phyloP scores from a whole-genome alignment of 2,888 invertebrate species.

The Ametastegia equiseti region DNA sequence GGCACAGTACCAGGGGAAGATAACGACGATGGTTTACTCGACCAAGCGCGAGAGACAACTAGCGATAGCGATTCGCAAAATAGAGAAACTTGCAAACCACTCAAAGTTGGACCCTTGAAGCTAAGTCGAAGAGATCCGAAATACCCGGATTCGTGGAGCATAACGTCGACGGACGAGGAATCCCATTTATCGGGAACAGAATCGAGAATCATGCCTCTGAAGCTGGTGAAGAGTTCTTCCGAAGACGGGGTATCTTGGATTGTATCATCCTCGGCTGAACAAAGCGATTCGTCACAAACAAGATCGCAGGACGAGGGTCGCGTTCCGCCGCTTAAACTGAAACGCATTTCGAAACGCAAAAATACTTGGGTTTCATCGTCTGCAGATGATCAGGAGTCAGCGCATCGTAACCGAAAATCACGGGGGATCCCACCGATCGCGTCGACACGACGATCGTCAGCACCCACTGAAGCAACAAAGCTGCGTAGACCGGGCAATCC shows the following conservation, averaged over 20 bases:
- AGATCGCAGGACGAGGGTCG: background rate
- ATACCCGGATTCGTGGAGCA: background rate
- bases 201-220: background rate
- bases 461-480: background rate
- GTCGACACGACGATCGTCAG: background rate
- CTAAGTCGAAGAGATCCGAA: background rate
- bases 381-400: background rate
- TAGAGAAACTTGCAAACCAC: background rate
- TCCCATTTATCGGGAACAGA: too few species aligned
- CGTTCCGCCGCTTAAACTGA: background rate
- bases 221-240: background rate
- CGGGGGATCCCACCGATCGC: background rate
- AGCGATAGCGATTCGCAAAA: background rate
- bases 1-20: background rate
- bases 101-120: background rate
- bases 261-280: slow-evolving; percentile 9
- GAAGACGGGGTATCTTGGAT: background rate
- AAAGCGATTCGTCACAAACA: too few species aligned
- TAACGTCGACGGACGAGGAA: background rate
- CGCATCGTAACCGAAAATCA: background rate
- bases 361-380: background rate
- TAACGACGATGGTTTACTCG: background rate
- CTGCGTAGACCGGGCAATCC: background rate
- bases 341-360: background rate
- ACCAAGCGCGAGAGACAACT: background rate